Evolutionary conservation across 2,113 vertebrate genomes (phyloP).

Genomic region (Ceyx melanurus): DNA sequence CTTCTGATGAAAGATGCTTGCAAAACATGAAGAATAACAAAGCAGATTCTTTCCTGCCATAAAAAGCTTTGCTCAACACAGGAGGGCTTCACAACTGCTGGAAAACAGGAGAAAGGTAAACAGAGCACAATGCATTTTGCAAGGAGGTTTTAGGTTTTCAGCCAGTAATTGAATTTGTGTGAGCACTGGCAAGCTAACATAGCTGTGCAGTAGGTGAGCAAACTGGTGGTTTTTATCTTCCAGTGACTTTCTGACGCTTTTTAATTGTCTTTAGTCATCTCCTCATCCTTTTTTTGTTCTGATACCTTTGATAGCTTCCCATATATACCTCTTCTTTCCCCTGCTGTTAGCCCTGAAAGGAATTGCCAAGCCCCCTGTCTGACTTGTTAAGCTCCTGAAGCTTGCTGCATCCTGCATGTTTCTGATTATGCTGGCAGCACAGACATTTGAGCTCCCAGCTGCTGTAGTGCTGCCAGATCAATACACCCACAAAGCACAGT

Average conservation of each 20-base stretch:
- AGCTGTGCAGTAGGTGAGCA: not conserved
- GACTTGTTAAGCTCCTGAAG: conserved; percentile 39
- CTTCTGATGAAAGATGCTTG: not conserved
- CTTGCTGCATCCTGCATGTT: conserved; percentile 47
- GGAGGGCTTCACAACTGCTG: not conserved
- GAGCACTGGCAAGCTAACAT: not conserved
- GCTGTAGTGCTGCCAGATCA: conserved; percentile 31
- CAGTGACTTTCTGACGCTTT: not conserved
- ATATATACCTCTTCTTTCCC: not conserved
- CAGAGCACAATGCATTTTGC: not conserved
- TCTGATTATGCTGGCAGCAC: conserved; percentile 6
- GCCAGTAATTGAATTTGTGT: not conserved
- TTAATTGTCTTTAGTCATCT: conserved; percentile 1
- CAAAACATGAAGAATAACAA: conserved; percentile 30
- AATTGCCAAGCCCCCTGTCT: conserved; percentile 19
- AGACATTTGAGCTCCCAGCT: conserved; percentile 43
- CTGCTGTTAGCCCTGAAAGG: conserved; percentile 37
- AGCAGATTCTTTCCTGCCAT: conserved; percentile 28
- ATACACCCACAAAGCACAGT: conserved; percentile 21
- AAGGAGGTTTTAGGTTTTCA: not conserved
- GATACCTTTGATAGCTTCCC: not conserved
- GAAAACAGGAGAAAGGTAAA: conserved; percentile 59
- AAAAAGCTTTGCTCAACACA: conserved; percentile 20
- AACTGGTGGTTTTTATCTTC: not conserved
- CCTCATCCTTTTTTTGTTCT: not conserved